Evolutionary conservation across 1,140 invertebrate species (phyloP).

Genomic region (Globodera rostochiensis): DNA sequence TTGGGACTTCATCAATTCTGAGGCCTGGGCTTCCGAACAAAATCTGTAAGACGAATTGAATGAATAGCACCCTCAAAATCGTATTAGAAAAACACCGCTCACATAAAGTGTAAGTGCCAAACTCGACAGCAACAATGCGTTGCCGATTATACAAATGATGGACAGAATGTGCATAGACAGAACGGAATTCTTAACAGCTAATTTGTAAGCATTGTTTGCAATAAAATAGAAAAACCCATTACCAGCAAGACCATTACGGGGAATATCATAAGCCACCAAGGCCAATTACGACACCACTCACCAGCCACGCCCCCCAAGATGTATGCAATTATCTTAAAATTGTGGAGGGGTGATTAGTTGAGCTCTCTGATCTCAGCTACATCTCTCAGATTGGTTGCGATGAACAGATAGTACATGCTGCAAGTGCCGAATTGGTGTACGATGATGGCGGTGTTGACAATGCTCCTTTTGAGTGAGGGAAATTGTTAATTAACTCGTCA

Average conservation of each 20-base stretch:
- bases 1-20: conserved; percentile 39
- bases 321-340: conserved; percentile 29
- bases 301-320: conserved; percentile 40
- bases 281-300: conserved; percentile 3
- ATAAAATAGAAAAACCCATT: too few species aligned
- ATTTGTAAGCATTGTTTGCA: too few species aligned
- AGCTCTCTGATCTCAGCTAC: conserved; percentile 17
- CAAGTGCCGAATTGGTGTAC: conserved; percentile 59
- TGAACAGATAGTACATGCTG: conserved; percentile 60
- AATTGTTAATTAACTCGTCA: too few species aligned
- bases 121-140: conserved; percentile 54
- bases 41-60: conserved; percentile 32
- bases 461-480: background rate
- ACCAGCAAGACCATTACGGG: conserved; percentile 39
- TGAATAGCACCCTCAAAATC: background rate
- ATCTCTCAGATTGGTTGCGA: conserved; percentile 53
- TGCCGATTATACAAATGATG: conserved; percentile 45
- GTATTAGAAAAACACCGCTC: conserved; percentile 17
- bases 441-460: conserved; percentile 42
- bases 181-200: conserved; percentile 33
- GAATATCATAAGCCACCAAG: conserved; percentile 42
- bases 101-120: conserved; percentile 57
- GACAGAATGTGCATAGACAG: conserved; percentile 39
- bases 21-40: conserved; percentile 41
- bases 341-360: background rate